Evolutionary conservation across 1,140 invertebrate species (phyloP), one percentile per base, ranked within the genome.

Genomic region (Mactra quadrangularis): DNA sequence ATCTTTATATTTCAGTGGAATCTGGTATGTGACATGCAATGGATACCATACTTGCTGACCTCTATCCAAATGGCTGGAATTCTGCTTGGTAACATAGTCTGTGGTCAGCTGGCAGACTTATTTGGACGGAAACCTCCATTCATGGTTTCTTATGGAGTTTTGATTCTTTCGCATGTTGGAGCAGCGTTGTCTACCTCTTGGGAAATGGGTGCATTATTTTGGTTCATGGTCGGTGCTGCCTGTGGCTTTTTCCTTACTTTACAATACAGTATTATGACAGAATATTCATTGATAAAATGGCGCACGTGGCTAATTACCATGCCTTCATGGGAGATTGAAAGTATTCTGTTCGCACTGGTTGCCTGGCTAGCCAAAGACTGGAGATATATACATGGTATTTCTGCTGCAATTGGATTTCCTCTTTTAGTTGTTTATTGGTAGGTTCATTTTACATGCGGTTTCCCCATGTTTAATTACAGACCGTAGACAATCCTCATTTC

Each of bases 1-100:
- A 41, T 41, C 6, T 41, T 79, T 45, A 72, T 22, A 15, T 84
- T 82, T 29, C 81, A 91, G 89, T 91, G 86, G 86, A 55, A 85
- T n/a, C 84, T 91, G 19, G 74, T 90, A 1, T 91, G 90, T 78
- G 85, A 89, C 15, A 55, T 84, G 22, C 68, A 71, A 0, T 89
- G 84, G 77, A 59, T 89, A 9, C 66, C 78, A 13, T 53, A 83
- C 31, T 55, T 85, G 0, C 86, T 90, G 22, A 89, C 87, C 1
- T 88, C 86, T 3, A 77, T 91, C 4, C 90, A 90, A 60, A 91
- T 91, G 90, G 85, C 76, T 0, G 90, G 90, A 3, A 72, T 90
- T 0, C 68, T 91, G 9, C 22, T 89, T 17, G 89, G 90, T 15
- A 79, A 87, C 13, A 22, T 87, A 13, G 3, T 84, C 0, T 62